Evolutionary conservation across 2,113 vertebrate species (phyloP), one percentile per base, ranked within the genome.

Genomic region (Melospiza georgiana): DNA sequence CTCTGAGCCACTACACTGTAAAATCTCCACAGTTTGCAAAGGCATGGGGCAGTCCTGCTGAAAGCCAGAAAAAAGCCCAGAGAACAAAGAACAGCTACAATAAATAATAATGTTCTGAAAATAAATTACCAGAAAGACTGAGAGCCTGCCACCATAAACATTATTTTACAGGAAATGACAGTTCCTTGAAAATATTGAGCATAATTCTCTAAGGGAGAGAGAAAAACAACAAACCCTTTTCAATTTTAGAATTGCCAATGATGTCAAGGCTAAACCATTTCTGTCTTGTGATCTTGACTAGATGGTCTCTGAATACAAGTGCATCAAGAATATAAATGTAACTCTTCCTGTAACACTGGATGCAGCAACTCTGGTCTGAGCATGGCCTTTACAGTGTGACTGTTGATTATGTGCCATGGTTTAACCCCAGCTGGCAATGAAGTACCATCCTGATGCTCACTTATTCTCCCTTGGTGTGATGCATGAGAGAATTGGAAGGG

Each of bases 121-220:
- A 83, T 93, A 66, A 84, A n/a, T 8, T 48, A 85, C 52, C 94
- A 96, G 65, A 89, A 94, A 90, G 91, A 77, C 71, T 59, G 85
- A 96, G 86, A 95, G 79, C 66, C 52, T 89, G 96, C 92, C 94
- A 96, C 83, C 90, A 87, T 81, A 96, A 97, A 97, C 85, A 94
- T 94, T 88, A 86, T 95, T 96, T 78, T 93, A 95, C 90, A 93
- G 95, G 93, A 97, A 95, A 95, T 95, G 93, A 95, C 78, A 94
- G 94, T 96, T 97, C 92, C 95, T 95, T 97, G 87, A 95, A 97
- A 97, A 94, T 95, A 96, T 93, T 95, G 89, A 63, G 91, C 84
- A 95, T 78, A 93, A 84, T 87, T 93, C 94, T 96, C 93, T 83
- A 83, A 95, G 94, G 91, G 87, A 94, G 44, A 25, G 54, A 92